A percentile compares a stretch with the other conserved stretches of the same genome.
Conservation (phyloP, 2,888 invertebrate species). For the Tolmerus cingulatus region DNA sequence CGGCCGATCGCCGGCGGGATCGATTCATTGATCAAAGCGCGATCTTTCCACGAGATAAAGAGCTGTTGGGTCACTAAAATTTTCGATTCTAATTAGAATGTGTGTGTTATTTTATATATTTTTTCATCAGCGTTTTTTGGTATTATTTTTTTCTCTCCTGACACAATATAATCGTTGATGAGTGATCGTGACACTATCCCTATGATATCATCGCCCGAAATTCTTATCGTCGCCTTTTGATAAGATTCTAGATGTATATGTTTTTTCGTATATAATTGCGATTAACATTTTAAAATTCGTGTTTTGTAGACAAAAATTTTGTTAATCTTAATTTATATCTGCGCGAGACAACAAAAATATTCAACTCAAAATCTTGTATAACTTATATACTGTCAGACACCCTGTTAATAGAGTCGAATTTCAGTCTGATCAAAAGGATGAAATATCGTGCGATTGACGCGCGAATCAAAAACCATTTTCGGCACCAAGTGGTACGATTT, state of each 20-base stretch:
- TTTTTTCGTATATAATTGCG: neutral
- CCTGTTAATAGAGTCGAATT: neutral
- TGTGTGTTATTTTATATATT: neutral
- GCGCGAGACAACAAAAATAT: neutral
- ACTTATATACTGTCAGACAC: neutral
- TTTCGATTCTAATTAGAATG: conserved; percentile 20
- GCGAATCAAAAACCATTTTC: conserved; percentile 1
- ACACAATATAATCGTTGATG: conserved; percentile 6
- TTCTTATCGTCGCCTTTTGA: conserved; percentile 26
- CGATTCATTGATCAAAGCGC: conserved; percentile 27
- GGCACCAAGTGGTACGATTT: conserved; percentile 18
- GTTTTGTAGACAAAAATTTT: conserved; percentile 15
- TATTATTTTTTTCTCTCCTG: neutral
- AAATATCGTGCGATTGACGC: neutral
- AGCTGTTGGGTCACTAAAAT: conserved; percentile 26
- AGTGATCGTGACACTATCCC: conserved; percentile 14
- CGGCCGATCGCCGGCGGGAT: conserved; percentile 15
- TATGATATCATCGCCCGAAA: conserved; percentile 20
- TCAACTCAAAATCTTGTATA: neutral
- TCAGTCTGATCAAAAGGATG: neutral
- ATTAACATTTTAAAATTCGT: conserved; percentile 19
- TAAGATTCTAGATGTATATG: neutral
- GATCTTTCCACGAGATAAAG: conserved; percentile 11
- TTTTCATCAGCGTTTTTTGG: neutral
- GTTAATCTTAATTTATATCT: conserved; percentile 22